Evolutionary conservation across 1,140 invertebrate genomes (phyloP).

Genomic region (Chrysomallon squamiferum): DNA sequence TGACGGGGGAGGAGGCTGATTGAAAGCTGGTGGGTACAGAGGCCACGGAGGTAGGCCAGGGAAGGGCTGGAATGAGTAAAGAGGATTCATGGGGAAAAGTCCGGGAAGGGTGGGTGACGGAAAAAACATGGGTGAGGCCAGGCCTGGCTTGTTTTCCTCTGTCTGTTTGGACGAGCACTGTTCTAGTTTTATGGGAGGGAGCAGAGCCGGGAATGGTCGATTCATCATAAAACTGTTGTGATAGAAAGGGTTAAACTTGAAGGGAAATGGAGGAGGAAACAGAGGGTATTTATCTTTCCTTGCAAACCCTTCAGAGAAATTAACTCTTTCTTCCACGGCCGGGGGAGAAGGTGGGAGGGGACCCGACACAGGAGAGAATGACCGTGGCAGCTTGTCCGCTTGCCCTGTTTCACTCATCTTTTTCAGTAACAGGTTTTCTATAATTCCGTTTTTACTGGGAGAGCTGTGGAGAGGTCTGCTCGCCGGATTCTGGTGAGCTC

Average conservation of each 20-base stretch:
- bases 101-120: slow-evolving; percentile 38
- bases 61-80: slow-evolving; percentile 51
- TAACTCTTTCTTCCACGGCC: neutral
- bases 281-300: slow-evolving; percentile 10
- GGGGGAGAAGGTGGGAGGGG: neutral
- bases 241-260: slow-evolving; percentile 29
- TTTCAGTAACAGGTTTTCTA: slow-evolving; percentile 48
- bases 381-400: slow-evolving; percentile 11
- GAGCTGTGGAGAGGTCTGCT: slow-evolving; percentile 31
- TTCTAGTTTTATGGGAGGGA: slow-evolving; percentile 22
- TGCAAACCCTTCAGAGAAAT: neutral
- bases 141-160: slow-evolving; percentile 27
- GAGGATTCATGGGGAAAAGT: slow-evolving; percentile 42
- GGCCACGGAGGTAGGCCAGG: slow-evolving; percentile 49
- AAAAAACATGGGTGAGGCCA: slow-evolving; percentile 37
- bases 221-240: slow-evolving; percentile 34
- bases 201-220: slow-evolving; percentile 24
- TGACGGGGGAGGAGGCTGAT: slow-evolving; percentile 19
- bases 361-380: neutral
- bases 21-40: slow-evolving; percentile 43
- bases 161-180: slow-evolving; percentile 31
- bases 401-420: slow-evolving; percentile 49
- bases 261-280: slow-evolving; percentile 16
- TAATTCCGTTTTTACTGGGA: slow-evolving; percentile 28
- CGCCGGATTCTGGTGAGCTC: slow-evolving; percentile 7